phyloP scores from a whole-genome alignment of 1,140 invertebrate species.

The Laupala kohalensis region DNA sequence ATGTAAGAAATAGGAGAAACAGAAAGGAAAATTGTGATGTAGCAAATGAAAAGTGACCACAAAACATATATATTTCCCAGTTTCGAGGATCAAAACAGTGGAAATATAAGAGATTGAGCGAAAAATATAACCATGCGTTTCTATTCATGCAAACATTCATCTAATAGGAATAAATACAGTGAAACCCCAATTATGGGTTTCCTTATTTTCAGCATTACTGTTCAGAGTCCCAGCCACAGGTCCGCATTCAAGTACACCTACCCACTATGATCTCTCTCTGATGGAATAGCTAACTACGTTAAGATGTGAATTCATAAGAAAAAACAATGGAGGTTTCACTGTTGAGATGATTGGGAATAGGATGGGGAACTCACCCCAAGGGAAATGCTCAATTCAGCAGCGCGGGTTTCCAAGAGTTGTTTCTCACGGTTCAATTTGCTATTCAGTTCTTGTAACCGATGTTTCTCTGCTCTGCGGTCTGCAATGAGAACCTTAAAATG shows the following conservation, averaged over 20 bases:
- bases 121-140: background rate
- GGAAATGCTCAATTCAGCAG: background rate
- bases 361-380: background rate
- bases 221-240: too few species aligned
- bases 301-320: background rate
- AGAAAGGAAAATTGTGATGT: too few species aligned
- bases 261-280: background rate
- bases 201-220: background rate
- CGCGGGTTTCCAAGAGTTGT: background rate
- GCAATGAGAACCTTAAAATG: background rate
- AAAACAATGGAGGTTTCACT: background rate
- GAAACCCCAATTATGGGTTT: background rate
- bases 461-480: background rate
- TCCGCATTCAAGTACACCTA: too few species aligned
- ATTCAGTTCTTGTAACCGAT: background rate
- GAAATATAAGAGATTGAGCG: background rate
- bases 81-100: background rate
- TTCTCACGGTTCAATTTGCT: background rate
- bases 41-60: too few species aligned
- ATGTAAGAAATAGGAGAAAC: too few species aligned
- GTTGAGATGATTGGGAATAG: background rate
- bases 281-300: background rate
- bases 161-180: too few species aligned
- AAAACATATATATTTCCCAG: background rate
- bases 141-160: too few species aligned